Conservation (phyloP, 2,888 invertebrate species). For the Tuberolachnus salignus region DNA sequence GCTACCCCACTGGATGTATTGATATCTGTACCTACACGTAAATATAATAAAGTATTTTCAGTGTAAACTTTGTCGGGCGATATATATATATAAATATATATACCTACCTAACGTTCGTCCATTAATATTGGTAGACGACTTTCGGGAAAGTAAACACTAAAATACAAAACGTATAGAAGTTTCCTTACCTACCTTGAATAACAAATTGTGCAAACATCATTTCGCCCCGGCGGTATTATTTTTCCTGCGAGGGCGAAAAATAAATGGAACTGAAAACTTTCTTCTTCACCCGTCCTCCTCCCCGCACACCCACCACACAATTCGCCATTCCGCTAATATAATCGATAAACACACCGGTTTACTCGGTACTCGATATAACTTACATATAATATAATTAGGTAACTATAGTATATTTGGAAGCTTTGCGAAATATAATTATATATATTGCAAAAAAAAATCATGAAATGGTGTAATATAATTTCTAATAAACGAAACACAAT, state of each 20-base stretch:
- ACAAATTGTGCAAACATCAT: slow-evolving; percentile 35
- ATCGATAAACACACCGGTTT: slow-evolving; percentile 32
- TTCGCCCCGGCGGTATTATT: slow-evolving; percentile 8
- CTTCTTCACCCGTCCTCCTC: not conserved
- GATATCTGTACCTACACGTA: no score
- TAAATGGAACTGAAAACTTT: slow-evolving; percentile 28
- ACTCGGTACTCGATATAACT: not conserved
- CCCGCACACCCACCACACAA: no score
- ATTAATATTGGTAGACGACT: slow-evolving; percentile 12
- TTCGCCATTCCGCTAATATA: not conserved
- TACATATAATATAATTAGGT: not conserved
- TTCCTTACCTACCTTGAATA: slow-evolving; percentile 3
- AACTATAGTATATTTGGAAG: no score
- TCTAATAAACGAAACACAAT: no score
- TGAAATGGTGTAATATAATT: no score
- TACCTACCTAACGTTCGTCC: not conserved
- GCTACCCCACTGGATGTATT: no score
- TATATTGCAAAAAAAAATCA: no score
- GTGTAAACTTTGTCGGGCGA: no score
- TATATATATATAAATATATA: no score
- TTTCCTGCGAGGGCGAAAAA: slow-evolving; percentile 24
- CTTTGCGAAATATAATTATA: no score
- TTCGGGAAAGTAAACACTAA: not conserved
- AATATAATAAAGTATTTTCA: no score
- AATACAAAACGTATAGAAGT: not conserved